phyloP scores from a whole-genome alignment of 2,113 vertebrate species.

The Alosa alosa region DNA sequence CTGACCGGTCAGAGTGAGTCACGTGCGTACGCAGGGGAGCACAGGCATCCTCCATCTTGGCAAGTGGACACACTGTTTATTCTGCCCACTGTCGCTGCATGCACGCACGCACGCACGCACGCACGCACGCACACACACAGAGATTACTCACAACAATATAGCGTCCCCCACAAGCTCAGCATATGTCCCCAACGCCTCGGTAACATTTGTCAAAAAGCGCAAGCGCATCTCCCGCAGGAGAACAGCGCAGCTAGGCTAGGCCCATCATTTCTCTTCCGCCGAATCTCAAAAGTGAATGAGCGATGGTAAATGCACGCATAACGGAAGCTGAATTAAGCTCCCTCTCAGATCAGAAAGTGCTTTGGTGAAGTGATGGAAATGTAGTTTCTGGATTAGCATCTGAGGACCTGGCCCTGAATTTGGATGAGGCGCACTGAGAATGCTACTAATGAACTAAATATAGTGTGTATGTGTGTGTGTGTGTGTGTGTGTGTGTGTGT shows the following conservation, averaged over 20 bases:
- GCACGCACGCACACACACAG: too few relatives aligned
- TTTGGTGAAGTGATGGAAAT: too few relatives aligned
- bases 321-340: too few relatives aligned
- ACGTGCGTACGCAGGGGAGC: constrained; percentile 27
- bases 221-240: neutral
- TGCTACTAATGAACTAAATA: neutral
- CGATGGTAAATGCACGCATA: neutral
- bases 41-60: constrained; percentile 34
- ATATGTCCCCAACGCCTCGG: constrained; percentile 35
- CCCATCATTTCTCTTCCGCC: too few relatives aligned
- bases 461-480: neutral
- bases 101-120: too few relatives aligned
- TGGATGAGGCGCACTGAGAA: neutral
- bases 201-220: neutral
- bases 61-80: constrained; percentile 42
- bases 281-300: too few relatives aligned
- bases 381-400: too few relatives aligned
- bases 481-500: neutral
- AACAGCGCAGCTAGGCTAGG: neutral
- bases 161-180: constrained; percentile 47
- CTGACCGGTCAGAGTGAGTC: constrained; percentile 32
- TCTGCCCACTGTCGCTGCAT: constrained; percentile 39
- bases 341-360: too few relatives aligned
- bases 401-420: too few relatives aligned
- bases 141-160: constrained; percentile 53